Evolutionary conservation across 2,113 vertebrate species (phyloP).

Genomic region (Acanthisitta chloris): DNA sequence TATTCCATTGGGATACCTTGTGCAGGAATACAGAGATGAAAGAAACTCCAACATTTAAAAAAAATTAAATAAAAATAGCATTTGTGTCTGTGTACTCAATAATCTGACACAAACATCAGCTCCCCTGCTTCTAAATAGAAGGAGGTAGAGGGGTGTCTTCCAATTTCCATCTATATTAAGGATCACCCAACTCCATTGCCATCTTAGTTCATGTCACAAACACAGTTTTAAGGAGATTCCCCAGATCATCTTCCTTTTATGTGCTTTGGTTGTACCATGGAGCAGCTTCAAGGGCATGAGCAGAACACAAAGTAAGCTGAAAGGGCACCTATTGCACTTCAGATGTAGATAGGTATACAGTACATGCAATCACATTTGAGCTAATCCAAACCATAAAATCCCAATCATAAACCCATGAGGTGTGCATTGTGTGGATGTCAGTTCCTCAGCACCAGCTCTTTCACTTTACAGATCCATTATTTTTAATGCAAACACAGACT

Average conservation of each 20-base stretch:
- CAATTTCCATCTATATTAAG: background rate
- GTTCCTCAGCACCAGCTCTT: background rate
- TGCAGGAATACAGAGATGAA: background rate
- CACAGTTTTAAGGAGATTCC: background rate
- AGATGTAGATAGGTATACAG: background rate
- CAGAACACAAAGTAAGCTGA: background rate
- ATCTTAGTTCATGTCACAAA: background rate
- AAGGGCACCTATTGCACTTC: background rate
- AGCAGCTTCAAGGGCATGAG: background rate
- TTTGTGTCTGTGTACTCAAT: background rate
- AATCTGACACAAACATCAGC: background rate
- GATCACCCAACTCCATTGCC: background rate
- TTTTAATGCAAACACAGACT: background rate
- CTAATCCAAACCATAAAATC: background rate
- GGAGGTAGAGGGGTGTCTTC: accelerated
- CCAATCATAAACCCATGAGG: background rate
- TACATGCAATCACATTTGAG: background rate
- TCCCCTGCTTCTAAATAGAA: background rate
- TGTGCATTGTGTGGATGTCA: accelerated
- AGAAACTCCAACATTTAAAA: no score
- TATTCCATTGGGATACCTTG: background rate
- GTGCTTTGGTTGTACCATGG: background rate
- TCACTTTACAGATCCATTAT: background rate
- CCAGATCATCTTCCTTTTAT: background rate
- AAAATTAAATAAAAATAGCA: no score